These are phyloP conservation scores for Nasalis larvatus DNA, from an alignment of 2,113 vertebrate species.

Conservation along the genomic window DNA sequence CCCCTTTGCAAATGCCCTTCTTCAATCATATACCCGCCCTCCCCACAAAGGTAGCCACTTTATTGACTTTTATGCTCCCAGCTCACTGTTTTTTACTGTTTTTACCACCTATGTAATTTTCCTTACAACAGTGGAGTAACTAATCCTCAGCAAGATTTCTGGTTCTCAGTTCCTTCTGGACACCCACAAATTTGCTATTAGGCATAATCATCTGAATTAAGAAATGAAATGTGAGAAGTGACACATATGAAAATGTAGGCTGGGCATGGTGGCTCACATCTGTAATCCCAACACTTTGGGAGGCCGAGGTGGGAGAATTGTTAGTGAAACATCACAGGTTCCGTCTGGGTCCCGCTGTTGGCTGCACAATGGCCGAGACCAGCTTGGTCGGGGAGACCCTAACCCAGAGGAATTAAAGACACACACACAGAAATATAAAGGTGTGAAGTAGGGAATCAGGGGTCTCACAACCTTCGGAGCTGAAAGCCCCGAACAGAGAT, in stretches of 20 bases:
- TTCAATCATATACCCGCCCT: rapidly evolving
- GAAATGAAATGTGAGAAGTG: not conserved
- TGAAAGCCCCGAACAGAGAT: too few species aligned
- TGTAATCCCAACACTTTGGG: too few species aligned
- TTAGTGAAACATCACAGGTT: too few species aligned
- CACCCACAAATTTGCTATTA: not conserved
- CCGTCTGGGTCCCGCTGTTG: too few species aligned
- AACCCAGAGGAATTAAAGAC: too few species aligned
- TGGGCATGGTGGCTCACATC: too few species aligned
- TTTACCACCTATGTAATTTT: not conserved
- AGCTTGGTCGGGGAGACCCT: too few species aligned
- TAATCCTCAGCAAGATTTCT: not conserved
- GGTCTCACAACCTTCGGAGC: too few species aligned
- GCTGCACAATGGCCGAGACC: too few species aligned
- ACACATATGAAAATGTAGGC: not conserved
- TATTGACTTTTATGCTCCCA: not conserved
- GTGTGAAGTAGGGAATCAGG: too few species aligned
- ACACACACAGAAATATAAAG: too few species aligned
- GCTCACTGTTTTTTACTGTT: not conserved
- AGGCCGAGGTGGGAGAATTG: too few species aligned
- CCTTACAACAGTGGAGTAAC: not conserved
- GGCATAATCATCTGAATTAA: not conserved
- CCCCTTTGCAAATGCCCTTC: not conserved
- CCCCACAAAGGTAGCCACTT: not conserved
- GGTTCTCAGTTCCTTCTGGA: not conserved